phyloP scores from a whole-genome alignment of 2,797 vertebrate species.

The Brachymystax lenok region DNA sequence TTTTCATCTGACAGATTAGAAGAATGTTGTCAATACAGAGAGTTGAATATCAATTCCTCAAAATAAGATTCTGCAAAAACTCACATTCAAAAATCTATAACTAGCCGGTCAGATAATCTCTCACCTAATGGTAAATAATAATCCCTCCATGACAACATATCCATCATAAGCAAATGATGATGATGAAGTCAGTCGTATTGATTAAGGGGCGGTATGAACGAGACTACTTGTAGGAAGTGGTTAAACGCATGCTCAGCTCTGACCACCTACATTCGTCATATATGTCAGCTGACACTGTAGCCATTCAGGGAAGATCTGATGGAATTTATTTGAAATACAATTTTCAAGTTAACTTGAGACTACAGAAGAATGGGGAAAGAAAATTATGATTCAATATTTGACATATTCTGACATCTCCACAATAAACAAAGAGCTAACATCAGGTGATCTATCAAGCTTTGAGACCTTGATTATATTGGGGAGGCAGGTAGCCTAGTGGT shows the following conservation, averaged over 20 bases:
- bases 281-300: neutral
- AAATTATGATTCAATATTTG: constrained; percentile 46
- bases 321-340: neutral
- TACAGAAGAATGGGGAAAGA: constrained; percentile 19
- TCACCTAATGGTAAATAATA: constrained; percentile 21
- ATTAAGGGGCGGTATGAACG: constrained; percentile 18
- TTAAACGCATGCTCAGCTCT: neutral
- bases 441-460: constrained; percentile 44
- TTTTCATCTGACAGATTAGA: constrained; percentile 32
- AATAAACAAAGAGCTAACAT: constrained; percentile 36
- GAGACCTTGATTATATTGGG: constrained; percentile 32
- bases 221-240: neutral
- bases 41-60: constrained; percentile 7
- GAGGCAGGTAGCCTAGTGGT: too few relatives aligned
- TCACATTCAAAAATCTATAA: constrained; percentile 20
- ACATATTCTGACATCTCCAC: constrained; percentile 38
- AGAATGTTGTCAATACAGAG: constrained; percentile 23
- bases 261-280: neutral
- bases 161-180: constrained; percentile 24
- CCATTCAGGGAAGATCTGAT: neutral
- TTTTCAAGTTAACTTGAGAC: neutral
- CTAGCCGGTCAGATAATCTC: constrained; percentile 15
- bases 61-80: neutral
- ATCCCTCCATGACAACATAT: constrained; percentile 20
- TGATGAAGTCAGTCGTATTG: constrained; percentile 36